A percentile compares a stretch with the other conserved stretches of the same genome.
These are phyloP conservation scores for Amitus sp. DNA, from an alignment of 2,888 invertebrate species.

Conservation along the genomic window DNA sequence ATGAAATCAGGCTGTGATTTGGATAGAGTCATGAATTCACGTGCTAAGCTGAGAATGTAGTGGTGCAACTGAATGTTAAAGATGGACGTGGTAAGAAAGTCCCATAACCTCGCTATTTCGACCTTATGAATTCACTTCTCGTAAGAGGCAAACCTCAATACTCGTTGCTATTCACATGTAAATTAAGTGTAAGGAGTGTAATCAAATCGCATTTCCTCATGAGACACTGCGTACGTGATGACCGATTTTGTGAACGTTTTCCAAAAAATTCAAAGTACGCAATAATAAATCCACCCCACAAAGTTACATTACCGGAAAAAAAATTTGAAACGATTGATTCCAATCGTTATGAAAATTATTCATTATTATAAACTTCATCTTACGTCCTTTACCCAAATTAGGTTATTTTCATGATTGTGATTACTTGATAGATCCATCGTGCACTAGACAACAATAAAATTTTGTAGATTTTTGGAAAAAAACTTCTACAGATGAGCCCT, in stretches of 20 bases:
- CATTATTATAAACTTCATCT: too few relatives aligned
- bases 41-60: constrained; percentile 60
- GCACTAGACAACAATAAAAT: too few relatives aligned
- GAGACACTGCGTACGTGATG: constrained; percentile 46
- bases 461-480: too few relatives aligned
- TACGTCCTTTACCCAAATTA: too few relatives aligned
- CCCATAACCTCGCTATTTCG: constrained; percentile 29
- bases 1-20: too few relatives aligned
- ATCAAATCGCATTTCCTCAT: constrained; percentile 45
- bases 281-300: constrained; percentile 24
- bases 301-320: neutral
- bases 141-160: constrained; percentile 59
- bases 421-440: too few relatives aligned
- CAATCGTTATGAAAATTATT: too few relatives aligned
- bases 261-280: constrained; percentile 25
- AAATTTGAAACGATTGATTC: too few relatives aligned
- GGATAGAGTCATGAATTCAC: constrained; percentile 62
- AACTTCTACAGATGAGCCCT: too few relatives aligned
- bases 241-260: constrained; percentile 37
- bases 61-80: constrained; percentile 64
- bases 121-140: constrained; percentile 48
- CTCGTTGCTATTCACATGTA: constrained; percentile 64
- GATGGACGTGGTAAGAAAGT: constrained; percentile 49
- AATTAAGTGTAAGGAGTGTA: constrained; percentile 51
- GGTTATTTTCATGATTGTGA: too few relatives aligned